Evolutionary conservation across 2,797 vertebrate genomes (phyloP).

Genomic region (Staurois parvus): DNA sequence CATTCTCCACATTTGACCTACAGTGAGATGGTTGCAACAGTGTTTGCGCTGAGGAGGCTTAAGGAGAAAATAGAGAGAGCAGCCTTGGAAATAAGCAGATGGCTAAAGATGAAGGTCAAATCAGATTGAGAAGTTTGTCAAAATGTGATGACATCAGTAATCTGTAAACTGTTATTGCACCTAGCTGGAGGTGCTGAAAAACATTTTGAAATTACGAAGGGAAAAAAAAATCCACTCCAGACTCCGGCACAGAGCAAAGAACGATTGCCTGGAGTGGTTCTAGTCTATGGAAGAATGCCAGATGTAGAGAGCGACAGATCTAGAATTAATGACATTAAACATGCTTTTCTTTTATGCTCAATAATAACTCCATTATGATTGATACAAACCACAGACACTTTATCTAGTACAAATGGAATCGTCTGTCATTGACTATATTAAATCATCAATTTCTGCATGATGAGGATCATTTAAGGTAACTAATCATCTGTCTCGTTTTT

Average conservation of each 20-base stretch:
- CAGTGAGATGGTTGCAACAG: conserved; percentile 73
- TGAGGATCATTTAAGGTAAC: conserved; percentile 96
- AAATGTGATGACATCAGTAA: conserved; percentile 97
- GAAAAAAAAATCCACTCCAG: conserved; percentile 75
- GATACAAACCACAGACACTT: conserved; percentile 90
- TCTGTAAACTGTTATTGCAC: conserved; percentile 96
- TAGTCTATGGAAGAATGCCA: conserved; percentile 92
- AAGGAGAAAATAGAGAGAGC: conserved; percentile 68
- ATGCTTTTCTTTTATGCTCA: conserved; percentile 95
- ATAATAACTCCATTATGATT: conserved; percentile 97
- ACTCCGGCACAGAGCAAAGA: conserved; percentile 87
- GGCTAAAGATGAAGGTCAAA: conserved; percentile 96
- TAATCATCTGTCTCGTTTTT: conserved; percentile 95
- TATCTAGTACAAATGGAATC: conserved; percentile 96
- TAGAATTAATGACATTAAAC: conserved; percentile 98
- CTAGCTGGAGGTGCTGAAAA: conserved; percentile 94
- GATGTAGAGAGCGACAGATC: conserved; percentile 93
- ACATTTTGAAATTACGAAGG: conserved; percentile 95
- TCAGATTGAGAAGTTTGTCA: conserved; percentile 97
- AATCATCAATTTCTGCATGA: conserved; percentile 97
- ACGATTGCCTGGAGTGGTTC: conserved; percentile 93
- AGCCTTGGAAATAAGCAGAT: conserved; percentile 87
- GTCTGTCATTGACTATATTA: conserved; percentile 93
- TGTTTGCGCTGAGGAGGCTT: conserved; percentile 78
- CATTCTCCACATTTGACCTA: conserved; percentile 76